Conservation (phyloP, 2,113 vertebrate genomes). For the Eptesicus fuscus region DNA sequence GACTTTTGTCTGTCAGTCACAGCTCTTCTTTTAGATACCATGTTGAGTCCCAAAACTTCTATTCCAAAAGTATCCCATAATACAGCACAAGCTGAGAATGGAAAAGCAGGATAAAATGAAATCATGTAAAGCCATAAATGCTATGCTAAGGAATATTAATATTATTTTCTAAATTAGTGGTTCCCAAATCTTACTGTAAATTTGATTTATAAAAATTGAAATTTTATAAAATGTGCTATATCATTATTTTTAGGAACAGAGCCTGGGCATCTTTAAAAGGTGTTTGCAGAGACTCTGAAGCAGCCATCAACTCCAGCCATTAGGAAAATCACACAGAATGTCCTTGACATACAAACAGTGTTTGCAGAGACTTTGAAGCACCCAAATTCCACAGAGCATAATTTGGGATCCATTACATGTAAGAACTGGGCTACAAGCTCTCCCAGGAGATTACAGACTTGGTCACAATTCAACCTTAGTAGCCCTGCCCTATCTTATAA, state of each 20-base stretch:
- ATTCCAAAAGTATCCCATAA: not conserved
- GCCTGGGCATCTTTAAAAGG: not conserved
- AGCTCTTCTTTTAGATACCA: not conserved
- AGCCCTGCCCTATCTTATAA: not conserved
- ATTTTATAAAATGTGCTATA: not conserved
- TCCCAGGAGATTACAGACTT: not conserved
- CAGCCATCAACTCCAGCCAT: too few species aligned
- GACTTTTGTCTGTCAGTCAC: not conserved
- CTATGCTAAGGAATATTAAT: not conserved
- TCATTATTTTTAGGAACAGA: not conserved
- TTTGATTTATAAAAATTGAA: not conserved
- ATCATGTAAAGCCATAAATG: not conserved
- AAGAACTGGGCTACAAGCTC: not conserved
- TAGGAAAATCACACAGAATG: too few species aligned
- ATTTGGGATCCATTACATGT: not conserved
- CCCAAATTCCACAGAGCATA: not conserved
- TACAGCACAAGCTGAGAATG: not conserved
- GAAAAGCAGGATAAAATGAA: not conserved
- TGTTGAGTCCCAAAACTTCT: not conserved
- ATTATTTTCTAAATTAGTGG: conserved; percentile 12
- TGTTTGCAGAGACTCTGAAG: not conserved
- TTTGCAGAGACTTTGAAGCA: not conserved
- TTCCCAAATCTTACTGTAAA: not conserved
- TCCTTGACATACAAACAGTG: too few species aligned
- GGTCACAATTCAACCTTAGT: not conserved